phyloP scores from a whole-genome alignment of 2,888 invertebrate species.

The Drosophila prolongata region DNA sequence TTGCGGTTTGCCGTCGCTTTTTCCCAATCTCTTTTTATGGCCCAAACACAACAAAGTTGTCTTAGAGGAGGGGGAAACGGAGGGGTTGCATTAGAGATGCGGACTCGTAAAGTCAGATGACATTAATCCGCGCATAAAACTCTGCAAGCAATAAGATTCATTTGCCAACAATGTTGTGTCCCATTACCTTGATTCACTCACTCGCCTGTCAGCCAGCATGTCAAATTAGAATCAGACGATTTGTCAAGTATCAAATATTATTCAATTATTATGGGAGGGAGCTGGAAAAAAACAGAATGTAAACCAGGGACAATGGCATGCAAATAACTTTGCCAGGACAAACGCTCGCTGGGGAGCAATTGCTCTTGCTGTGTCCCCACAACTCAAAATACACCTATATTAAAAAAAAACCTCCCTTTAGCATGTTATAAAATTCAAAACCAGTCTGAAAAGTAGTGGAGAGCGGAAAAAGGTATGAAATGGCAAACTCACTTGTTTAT shows the following conservation, averaged over 20 bases:
- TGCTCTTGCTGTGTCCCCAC: conserved; percentile 52
- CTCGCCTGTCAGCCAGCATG: conserved; percentile 56
- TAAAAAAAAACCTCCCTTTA: conserved; percentile 48
- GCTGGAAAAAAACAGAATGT: conserved; percentile 11
- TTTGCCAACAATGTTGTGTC: conserved; percentile 77
- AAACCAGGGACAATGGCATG: conserved; percentile 64
- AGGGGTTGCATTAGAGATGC: conserved; percentile 46
- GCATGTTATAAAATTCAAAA: conserved; percentile 73
- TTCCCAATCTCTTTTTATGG: conserved; percentile 46
- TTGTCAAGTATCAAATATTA: conserved; percentile 82
- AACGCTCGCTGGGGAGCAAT: conserved; percentile 76
- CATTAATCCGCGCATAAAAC: conserved; percentile 69
- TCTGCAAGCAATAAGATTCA: conserved; percentile 39
- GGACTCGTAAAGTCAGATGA: conserved; percentile 67
- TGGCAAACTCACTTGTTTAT: conserved; percentile 75
- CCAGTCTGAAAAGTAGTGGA: conserved; percentile 17
- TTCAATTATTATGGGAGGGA: conserved; percentile 78
- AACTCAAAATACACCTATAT: conserved; percentile 48
- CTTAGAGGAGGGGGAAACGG: conserved; percentile 1
- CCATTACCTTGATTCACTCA: conserved; percentile 72
- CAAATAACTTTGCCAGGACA: conserved; percentile 67
- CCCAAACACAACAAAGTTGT: conserved; percentile 67
- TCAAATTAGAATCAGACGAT: conserved; percentile 80
- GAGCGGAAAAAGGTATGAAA: conserved; percentile 62
- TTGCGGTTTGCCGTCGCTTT: conserved; percentile 32